phyloP scores from a whole-genome alignment of 2,113 vertebrate species.

The Indri indri region DNA sequence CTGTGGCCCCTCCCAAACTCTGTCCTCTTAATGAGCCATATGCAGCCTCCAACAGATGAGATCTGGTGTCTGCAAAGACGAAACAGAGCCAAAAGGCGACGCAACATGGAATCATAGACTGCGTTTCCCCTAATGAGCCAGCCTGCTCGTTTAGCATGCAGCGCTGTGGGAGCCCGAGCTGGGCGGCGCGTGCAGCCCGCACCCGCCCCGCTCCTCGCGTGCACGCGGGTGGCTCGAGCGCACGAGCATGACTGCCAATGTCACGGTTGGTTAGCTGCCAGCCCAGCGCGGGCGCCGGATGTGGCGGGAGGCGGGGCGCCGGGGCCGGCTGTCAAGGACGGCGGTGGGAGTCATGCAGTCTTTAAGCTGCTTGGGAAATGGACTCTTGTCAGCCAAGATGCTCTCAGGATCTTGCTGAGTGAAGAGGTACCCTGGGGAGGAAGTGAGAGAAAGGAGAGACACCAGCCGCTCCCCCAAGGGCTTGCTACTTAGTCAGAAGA shows the following conservation, averaged over 20 bases:
- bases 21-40: neutral
- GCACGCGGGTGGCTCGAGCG: neutral
- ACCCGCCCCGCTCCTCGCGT: neutral
- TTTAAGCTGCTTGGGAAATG: neutral
- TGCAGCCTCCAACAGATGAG: neutral
- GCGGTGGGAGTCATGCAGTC: neutral
- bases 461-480: neutral
- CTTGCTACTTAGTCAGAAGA: neutral
- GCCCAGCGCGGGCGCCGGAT: neutral
- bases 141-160: neutral
- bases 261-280: conserved; percentile 29
- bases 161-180: neutral
- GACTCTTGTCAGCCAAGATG: neutral
- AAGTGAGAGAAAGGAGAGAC: neutral
- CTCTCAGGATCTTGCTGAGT: neutral
- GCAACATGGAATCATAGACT: neutral
- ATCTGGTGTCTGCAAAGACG: conserved; percentile 31
- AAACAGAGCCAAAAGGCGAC: conserved; percentile 16
- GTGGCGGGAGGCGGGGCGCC: neutral
- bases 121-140: neutral
- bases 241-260: neutral
- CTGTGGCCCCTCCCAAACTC: neutral
- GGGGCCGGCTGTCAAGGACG: conserved; percentile 7
- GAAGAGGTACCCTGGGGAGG: neutral
- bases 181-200: neutral